phyloP scores from a whole-genome alignment of 2,797 vertebrate species.

The Phoeniculus purpureus region DNA sequence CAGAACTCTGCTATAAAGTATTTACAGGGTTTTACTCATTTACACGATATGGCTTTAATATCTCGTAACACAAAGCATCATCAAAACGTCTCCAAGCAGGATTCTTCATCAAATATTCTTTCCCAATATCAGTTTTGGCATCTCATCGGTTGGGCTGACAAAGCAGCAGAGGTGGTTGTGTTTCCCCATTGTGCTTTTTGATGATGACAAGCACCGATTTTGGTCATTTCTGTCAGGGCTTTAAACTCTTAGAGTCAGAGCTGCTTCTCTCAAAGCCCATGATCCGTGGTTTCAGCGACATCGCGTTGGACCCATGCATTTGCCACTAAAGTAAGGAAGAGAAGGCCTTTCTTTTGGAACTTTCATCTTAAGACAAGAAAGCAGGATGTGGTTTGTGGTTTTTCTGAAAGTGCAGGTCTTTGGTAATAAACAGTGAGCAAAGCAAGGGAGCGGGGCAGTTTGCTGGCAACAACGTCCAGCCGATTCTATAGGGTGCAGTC shows the following conservation, averaged over 20 bases:
- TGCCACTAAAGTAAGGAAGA: background rate
- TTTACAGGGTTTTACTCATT: constrained; percentile 65
- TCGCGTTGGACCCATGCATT: background rate
- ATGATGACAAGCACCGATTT: constrained; percentile 35
- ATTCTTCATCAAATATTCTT: constrained; percentile 74
- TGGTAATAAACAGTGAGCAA: constrained; percentile 75
- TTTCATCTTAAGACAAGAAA: constrained; percentile 46
- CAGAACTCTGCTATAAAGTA: constrained; percentile 27
- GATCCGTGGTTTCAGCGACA: background rate
- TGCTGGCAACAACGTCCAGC: constrained; percentile 72
- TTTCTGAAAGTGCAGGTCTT: constrained; percentile 86
- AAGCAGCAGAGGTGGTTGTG: background rate
- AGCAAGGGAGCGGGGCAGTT: constrained; percentile 44
- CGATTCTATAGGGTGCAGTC: background rate
- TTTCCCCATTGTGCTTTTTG: background rate
- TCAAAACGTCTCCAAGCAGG: constrained; percentile 68
- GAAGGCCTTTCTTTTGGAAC: constrained; percentile 43
- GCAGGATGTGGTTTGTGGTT: constrained; percentile 62
- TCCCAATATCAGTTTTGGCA: constrained; percentile 63
- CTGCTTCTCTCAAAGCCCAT: background rate
- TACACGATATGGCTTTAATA: constrained; percentile 74
- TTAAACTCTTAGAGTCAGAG: background rate
- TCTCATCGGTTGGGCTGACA: constrained; percentile 34
- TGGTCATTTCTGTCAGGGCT: constrained; percentile 27
- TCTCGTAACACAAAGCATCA: constrained; percentile 72